Evolutionary conservation across 2,888 invertebrate species (phyloP), one percentile per base, ranked within the genome.

Genomic region (Subacronicta megacephala): DNA sequence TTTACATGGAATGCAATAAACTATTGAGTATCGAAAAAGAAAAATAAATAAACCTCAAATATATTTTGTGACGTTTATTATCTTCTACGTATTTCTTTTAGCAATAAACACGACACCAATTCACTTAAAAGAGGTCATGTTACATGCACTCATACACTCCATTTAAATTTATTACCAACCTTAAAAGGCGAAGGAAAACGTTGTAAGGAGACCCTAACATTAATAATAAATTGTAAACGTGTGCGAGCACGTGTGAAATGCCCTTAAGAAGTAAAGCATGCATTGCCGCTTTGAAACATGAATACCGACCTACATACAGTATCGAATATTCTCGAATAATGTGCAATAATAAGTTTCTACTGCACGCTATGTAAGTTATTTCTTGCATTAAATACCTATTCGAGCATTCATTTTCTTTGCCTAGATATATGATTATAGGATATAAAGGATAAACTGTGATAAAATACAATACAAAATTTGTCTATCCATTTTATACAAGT

Each of bases 141-240:
- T 47, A 54, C 47, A 49, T 62, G 53, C 51, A 56, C 36, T 40
- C 38, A 49, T 69, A 53, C 47, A 56, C 33, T 43, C 42, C 33
- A 36, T 63, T 63, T 55, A 50, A 63, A 70, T 64, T 62, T 70
- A 66, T 57, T 40, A 36, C 65, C 37, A 10, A 44, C 49, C 64
- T 31, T 42, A 13, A 45, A 42, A 57, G 17, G 0, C 20, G 12
- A 33, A 29, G 41, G 29, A 36, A 54, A 45, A 70, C 49, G 57
- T 49, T 52, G 41, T 57, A 57, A 53, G 45, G 15, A 61, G 36
- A 38, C 44, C 58, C 36, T 13, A 26, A 57, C 41, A 57, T 64
- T 49, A 71, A 71, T 66, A 71, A 57, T 66, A 71, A 46, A 71
- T 71, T 46, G 16, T 26, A 35, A 56, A 51, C 29, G 44, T 37